Evolutionary conservation across 2,113 vertebrate genomes (phyloP), one percentile per base, ranked within the genome.

Genomic region (Thoracochromis brauschi): DNA sequence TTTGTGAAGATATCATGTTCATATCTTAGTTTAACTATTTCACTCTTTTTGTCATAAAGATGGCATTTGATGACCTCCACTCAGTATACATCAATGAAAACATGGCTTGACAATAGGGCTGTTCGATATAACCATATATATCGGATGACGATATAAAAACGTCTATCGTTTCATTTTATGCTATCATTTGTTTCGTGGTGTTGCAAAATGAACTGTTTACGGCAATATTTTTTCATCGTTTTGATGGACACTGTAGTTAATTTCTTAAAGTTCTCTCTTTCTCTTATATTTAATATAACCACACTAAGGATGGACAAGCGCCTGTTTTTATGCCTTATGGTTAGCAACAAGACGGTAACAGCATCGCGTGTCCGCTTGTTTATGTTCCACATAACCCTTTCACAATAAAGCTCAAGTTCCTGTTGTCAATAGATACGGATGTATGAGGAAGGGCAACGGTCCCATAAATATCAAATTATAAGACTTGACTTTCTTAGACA

Each of bases 231-330:
- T 55, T 24, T 4, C 53, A 55, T 4, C 4, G 21, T 55, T 24
- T 55, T 55, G 21, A 55, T 55, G 53, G 53, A 0, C 3, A 54
- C 2, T 24, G 53, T 12, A 24, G 53, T 54, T 54, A 54, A 54
- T 21, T 54, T 54, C 51, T 21, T 54, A 24, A 54, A 54, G 10
- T 54, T 54, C n/a, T 54, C 6, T 54, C 4, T 54, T 54, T 21
- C n/a, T 54, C 51, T 21, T 54, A 54, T 54, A 54, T 54, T 54
- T 54, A 1, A 54, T 54, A 21, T 54, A 54, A 54, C n/a, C 51
- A 3, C n/a, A 54, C n/a, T 53, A 53, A 1, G 0, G 9, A 53
- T 2, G 10, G 19, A 53, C 19, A 53, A 53, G 9, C 3, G 0
- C 49, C 49, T 51, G 49, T 9, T 51, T 9, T 51, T n/a, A 51